These are phyloP conservation scores for Spodoptera picta DNA, from an alignment of 2,888 invertebrate genomes.

Conservation along the genomic window DNA sequence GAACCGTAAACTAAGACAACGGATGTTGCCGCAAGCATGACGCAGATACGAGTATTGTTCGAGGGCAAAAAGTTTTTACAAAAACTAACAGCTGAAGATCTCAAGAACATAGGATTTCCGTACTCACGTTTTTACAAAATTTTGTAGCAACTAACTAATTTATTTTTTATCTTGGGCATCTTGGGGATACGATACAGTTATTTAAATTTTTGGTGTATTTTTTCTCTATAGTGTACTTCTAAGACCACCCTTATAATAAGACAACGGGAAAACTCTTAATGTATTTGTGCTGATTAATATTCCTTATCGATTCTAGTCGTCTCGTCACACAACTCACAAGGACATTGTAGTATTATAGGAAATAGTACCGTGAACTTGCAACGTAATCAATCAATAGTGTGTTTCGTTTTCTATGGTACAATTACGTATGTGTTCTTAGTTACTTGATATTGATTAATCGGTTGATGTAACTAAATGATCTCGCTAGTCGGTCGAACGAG, in stretches of 20 bases:
- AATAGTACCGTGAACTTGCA: slow-evolving; percentile 40
- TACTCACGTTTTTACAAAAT: slow-evolving; percentile 35
- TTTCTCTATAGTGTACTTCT: too few relatives aligned
- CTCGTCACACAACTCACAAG: slow-evolving; percentile 41
- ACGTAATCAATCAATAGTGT: slow-evolving; percentile 33
- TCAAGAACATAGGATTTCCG: slow-evolving; percentile 52
- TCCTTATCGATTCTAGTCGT: slow-evolving; percentile 46
- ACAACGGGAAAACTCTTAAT: slow-evolving; percentile 16
- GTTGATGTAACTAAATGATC: slow-evolving; percentile 38
- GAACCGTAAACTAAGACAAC: slow-evolving; percentile 52
- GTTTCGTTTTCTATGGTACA: slow-evolving; percentile 24
- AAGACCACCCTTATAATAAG: too few relatives aligned
- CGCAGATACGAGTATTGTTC: slow-evolving; percentile 42
- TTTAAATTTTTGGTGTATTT: background rate
- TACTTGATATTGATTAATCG: slow-evolving; percentile 35
- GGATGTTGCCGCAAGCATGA: slow-evolving; percentile 51
- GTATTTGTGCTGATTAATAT: slow-evolving; percentile 21
- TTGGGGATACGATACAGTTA: slow-evolving; percentile 9
- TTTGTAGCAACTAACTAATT: slow-evolving; percentile 13
- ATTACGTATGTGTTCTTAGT: slow-evolving; percentile 24
- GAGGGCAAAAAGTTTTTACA: slow-evolving; percentile 47
- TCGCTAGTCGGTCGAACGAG: slow-evolving; percentile 10
- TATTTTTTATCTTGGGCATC: background rate
- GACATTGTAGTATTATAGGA: slow-evolving; percentile 42
- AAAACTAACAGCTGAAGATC: slow-evolving; percentile 55